Conservation (phyloP, 2,888 invertebrate genomes). For the Platyscelio sp. region DNA sequence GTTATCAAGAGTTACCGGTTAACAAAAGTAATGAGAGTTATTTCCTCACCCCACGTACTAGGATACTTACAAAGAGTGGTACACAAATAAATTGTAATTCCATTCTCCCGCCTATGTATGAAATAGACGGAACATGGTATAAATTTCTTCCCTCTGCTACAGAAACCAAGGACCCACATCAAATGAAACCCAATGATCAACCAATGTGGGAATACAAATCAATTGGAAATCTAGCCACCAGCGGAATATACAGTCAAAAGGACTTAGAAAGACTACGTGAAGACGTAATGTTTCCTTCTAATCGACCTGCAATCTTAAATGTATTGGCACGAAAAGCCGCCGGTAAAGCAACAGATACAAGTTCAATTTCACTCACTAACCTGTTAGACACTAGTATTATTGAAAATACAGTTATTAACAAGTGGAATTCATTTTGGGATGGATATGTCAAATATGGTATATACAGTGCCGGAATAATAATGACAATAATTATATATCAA, state of each 20-base stretch:
- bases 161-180: not conserved
- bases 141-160: not conserved
- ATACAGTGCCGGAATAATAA: not conserved
- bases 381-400: not conserved
- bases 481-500: not conserved
- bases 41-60: not conserved
- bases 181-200: not conserved
- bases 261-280: not conserved
- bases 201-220: constrained; percentile 13
- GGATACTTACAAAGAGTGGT: not conserved
- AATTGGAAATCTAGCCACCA: not conserved
- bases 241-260: constrained; percentile 1
- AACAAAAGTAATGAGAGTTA: not conserved
- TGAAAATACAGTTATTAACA: not conserved
- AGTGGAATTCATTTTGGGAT: not conserved
- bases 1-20: not conserved
- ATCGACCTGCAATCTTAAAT: constrained; percentile 1
- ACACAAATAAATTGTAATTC: not conserved
- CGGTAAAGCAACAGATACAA: not conserved
- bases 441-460: constrained; percentile 1
- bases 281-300: not conserved
- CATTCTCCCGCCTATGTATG: not conserved
- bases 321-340: not conserved
- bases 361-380: not conserved
- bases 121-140: constrained; percentile 9